These are phyloP conservation scores for Pipistrellus pipistrellus DNA, from an alignment of 2,797 vertebrate species.

Conservation along the genomic window DNA sequence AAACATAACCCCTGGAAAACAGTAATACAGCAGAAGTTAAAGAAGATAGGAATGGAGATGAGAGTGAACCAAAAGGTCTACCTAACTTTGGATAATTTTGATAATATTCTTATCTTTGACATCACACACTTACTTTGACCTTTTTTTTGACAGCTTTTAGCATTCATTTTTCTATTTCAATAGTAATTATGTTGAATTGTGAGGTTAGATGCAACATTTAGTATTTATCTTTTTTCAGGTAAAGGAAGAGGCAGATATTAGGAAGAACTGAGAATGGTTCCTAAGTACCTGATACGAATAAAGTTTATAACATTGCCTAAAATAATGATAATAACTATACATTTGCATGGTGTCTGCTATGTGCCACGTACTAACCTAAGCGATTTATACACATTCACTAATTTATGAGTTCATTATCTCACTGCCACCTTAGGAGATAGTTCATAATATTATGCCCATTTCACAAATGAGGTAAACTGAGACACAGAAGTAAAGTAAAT, in stretches of 20 bases:
- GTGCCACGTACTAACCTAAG: not conserved
- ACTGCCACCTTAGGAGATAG: not conserved
- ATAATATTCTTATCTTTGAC: not conserved
- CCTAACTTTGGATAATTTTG: not conserved
- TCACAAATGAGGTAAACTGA: not conserved
- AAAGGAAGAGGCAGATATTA: not conserved
- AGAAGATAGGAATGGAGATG: not conserved
- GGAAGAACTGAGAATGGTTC: not conserved
- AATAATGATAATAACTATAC: not conserved
- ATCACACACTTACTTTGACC: not conserved
- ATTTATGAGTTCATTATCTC: not conserved
- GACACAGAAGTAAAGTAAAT: not conserved
- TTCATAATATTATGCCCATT: not conserved
- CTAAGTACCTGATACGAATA: not conserved
- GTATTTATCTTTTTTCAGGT: not conserved
- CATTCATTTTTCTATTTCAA: conserved; percentile 55
- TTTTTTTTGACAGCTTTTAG: not conserved
- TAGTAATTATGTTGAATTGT: not conserved
- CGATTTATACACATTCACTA: not conserved
- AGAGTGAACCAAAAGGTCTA: not conserved
- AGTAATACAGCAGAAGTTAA: not conserved
- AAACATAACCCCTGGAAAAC: not conserved
- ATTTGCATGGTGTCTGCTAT: not conserved
- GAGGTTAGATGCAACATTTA: not conserved
- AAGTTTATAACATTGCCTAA: not conserved